phyloP scores from a whole-genome alignment of 2,888 invertebrate genomes.

The Euclidia mi region DNA sequence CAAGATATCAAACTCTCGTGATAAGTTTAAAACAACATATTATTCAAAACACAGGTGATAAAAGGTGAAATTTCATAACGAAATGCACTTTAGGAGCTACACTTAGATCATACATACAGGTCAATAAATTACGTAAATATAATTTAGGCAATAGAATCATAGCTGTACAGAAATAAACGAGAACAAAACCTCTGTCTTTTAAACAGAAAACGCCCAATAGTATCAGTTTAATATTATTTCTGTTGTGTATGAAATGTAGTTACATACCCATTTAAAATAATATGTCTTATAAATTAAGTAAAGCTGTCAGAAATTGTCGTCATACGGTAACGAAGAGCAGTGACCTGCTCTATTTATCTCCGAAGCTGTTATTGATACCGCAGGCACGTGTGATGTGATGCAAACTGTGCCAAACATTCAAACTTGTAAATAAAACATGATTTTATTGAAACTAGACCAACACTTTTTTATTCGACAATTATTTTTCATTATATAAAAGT shows the following conservation, averaged over 20 bases:
- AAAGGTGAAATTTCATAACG: conserved; percentile 81
- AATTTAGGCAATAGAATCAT: conserved; percentile 84
- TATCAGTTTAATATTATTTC: conserved; percentile 32
- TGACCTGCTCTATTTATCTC: conserved; percentile 25
- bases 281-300: conserved; percentile 80
- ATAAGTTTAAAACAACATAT: conserved; percentile 83
- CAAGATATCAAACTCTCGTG: conserved; percentile 87
- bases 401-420: conserved; percentile 34
- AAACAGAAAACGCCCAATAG: conserved; percentile 49
- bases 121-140: conserved; percentile 89
- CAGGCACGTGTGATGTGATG: conserved; percentile 28
- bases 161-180: conserved; percentile 81
- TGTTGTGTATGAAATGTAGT: conserved; percentile 40
- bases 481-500: conserved; percentile 19
- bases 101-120: conserved; percentile 78
- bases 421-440: conserved; percentile 5
- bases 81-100: conserved; percentile 84
- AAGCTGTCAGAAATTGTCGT: conserved; percentile 80
- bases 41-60: conserved; percentile 82
- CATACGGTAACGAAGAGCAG: conserved; percentile 56
- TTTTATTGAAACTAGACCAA: conserved; percentile 12
- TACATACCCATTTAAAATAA: conserved; percentile 55
- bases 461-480: conserved; percentile 8
- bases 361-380: conserved; percentile 25
- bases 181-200: conserved; percentile 58